Base-by-base conservation (phyloP, 1,140 invertebrate species). In the Elysia chlorotica region DNA sequence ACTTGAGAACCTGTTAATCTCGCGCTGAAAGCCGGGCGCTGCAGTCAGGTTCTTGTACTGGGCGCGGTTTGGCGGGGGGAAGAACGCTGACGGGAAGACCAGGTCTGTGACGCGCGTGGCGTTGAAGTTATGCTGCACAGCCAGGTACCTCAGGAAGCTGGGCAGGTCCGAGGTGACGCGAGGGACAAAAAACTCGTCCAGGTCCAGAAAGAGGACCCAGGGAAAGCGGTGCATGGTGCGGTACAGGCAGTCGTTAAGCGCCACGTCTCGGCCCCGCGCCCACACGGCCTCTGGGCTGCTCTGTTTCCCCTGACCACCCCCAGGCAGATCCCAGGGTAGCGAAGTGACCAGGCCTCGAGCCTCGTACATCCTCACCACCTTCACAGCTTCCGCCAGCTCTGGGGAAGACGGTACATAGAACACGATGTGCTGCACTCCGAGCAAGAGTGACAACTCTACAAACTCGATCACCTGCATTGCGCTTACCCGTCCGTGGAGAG, bases 331-430 rank as follows among this genome's bases (percentile, higher is more conserved):
- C 74, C 74, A 75, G 1, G 74, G 65, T 30, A 75, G 56, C 19
- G 73, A 38, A 0, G 48, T 61, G 17, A 53, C 65, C n/a, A 75
- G 63, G 2, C 74, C 74, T 2, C 36, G 30, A 19, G 31, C 23
- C 59, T 69, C 56, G 65, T 75, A 75, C 65, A 72, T 68, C 37
- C 17, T 19, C 30, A 75, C 28, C 38, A 73, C 70, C 17, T n/a
- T 57, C 19, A 75, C 53, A 19, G 72, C 74, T 1, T 61, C 37
- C n/a, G 65, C 41, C 48, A 63, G 38, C 0, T 59, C 28, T 56
- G 73, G 69, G 23, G 54, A 68, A n/a, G n/a, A n/a, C n/a, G n/a
- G n/a, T n/a, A n/a, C n/a, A 41, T 75, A 75, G 33, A 75, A 72
- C 10, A 66, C 57, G 5, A 75, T 56, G 33, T 72, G 70, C 6